Base-by-base conservation (phyloP, 2,888 invertebrate genomes). In the Pandemis heparana region DNA sequence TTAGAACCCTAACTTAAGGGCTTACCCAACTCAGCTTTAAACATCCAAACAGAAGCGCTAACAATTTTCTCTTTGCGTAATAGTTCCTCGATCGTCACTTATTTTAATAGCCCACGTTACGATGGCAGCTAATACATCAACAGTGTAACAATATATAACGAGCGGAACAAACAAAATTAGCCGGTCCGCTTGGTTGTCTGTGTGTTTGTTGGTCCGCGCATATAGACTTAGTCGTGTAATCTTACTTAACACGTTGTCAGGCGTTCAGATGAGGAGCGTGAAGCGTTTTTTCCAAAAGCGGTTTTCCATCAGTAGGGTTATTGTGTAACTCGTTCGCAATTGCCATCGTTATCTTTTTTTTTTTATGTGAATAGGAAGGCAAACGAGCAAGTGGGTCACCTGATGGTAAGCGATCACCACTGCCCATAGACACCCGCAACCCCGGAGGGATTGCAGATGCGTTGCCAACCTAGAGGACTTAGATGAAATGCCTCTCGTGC, bases 141-240 rank as follows among this genome's bases (percentile, higher is more conserved):
- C 78, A 23, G n/a, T 14, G 82, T 83, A 79, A 80, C 78, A 77
- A 82, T 77, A 80, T 75, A 76, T 78, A 83, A 82, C 79, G 77
- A 82, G 81, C 87, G 90, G 90, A 90, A 90, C 89, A 89, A 90
- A 91, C 84, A 89, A 86, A 88, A 89, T 90, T 89, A 90, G 87
- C 87, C 79, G 83, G 79, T 81, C 79, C 82, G 81, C 78, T 81
- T 80, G 77, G 81, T 81, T 84, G 85, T 83, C 84, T 81, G 85
- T 80, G 75, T 87, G 86, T 89, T 87, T 89, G 88, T 82, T 51
- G 46, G 46, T 71, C 77, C 78, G 82, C 80, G 83, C 82, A 81
- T 86, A 83, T 87, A 87, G 83, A 86, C 85, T 82, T 82, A 83
- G 83, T 80, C 85, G 84, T 85, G 87, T 88, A 85, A 88, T 87